Percentiles rank a stretch among this genome's conserved stretches.
Conservation (phyloP, 2,797 vertebrate genomes). For the Podarcis lilfordi region DNA sequence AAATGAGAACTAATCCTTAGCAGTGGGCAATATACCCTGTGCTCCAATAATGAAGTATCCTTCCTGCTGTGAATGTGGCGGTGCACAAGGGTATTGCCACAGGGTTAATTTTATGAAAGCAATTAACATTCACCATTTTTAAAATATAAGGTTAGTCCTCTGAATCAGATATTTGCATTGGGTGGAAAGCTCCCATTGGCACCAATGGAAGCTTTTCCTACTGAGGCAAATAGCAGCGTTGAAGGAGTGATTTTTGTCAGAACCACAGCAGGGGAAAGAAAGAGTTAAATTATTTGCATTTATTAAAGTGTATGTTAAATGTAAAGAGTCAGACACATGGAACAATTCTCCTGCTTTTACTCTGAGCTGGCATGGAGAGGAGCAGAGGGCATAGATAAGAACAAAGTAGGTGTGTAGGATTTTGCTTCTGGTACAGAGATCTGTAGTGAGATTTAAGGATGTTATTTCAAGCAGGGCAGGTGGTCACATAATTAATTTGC, state of each 20-base stretch:
- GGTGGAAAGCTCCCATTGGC: not conserved
- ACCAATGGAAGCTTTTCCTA: not conserved
- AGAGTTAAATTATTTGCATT: not conserved
- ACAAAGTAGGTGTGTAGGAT: not conserved
- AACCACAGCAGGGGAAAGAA: not conserved
- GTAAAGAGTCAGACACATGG: not conserved
- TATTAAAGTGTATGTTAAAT: too few species aligned
- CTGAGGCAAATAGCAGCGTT: not conserved
- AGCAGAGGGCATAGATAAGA: not conserved
- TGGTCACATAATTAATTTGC: not conserved
- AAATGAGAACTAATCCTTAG: not conserved
- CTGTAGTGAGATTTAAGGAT: not conserved
- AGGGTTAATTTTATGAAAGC: not conserved
- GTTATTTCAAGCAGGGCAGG: not conserved
- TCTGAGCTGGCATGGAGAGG: not conserved
- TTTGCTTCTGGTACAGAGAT: not conserved
- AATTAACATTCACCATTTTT: not conserved
- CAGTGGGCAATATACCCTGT: not conserved
- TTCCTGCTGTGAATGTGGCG: not conserved
- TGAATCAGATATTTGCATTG: not conserved
- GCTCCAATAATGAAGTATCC: not conserved
- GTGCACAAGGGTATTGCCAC: too few species aligned
- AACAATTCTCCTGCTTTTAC: not conserved
- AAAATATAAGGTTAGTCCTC: not conserved
- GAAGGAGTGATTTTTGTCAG: not conserved